Base-by-base conservation (phyloP, 2,797 vertebrate species). In the Enteromius mattozi region DNA sequence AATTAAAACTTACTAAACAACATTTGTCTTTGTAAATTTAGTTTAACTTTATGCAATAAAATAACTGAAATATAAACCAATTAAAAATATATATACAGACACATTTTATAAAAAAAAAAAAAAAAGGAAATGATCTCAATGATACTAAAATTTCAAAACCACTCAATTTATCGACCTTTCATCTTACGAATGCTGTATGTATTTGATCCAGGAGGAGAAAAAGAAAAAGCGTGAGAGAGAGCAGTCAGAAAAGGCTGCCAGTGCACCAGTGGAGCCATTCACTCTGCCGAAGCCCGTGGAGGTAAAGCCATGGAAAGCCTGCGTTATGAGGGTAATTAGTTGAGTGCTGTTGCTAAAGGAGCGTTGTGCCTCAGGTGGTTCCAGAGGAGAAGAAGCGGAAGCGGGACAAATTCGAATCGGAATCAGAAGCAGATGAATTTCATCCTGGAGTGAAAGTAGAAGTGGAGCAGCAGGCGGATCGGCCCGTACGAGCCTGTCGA, bases 141-240 rank as follows among this genome's bases (percentile, higher is more conserved):
- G 1, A 35, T 19, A 6, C 7, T 19, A 19, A 51, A 51, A 33
- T 9, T 0, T 4, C 17, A 33, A 24, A 66, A 21, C 1, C 2
- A 45, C 21, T 70, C 37, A 13, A 6, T 17, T 54, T 35, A 70
- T 21, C 3, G 1, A 3, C 5, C 6, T 4, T 24, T 68, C 17
- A 14, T 51, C 27, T 40, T 3, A 37, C 16, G 27, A 63, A 63
- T 54, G 47, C 30, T 80, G 21, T 30, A 2, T 51, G 30, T 65
- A 14, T 66, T 59, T 66, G 16, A 80, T 70, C 1, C 88, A 99
- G 98, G 98, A 99, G 83, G 97, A 99, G 90, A 99, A 97, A 91
- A 97, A 98, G 91, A 97, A 98, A 88, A 99, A 99, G 86, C 95
- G 98, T 56, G 98, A 99, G 79, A 95, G 97, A 84, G 98, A 99